Evolutionary conservation across 2,888 invertebrate species (phyloP), one percentile per base, ranked within the genome.

Genomic region (Tethea ocularis): DNA sequence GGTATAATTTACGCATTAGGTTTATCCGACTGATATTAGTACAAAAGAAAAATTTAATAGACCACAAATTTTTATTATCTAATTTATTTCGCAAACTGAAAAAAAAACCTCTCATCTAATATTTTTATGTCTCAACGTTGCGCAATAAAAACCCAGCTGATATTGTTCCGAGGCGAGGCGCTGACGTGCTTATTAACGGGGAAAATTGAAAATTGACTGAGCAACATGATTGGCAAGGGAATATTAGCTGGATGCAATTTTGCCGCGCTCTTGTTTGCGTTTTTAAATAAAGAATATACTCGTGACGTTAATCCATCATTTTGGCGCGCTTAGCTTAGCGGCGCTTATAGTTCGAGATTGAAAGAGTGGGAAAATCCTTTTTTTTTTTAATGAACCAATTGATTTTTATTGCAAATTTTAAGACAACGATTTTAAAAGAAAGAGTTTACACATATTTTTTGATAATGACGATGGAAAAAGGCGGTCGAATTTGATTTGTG

Each of bases 171-270:
- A 80, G 78, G 82, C 83, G 83, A 73, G 74, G 72, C 67, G 80
- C 72, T 89, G 92, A 89, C 91, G 87, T 83, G 84, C 89, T 91
- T 92, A 92, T 93, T 92, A 92, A 84, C 75, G 78, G 86, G 81
- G 88, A 83, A 91, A 91, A 91, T 91, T 91, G 91, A 89, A 92
- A 92, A 92, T 89, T 91, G 88, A 91, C 88, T 89, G 83, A 83
- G 80, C 77, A 80, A 80, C 84, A 85, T 92, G 92, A 92, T 92
- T 92, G 92, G 92, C 91, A 91, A 87, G 88, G 87, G 86, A 89
- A 89, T 90, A 91, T 91, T 90, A 89, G 88, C 89, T 83, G 77
- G 85, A 84, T 89, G 89, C 89, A 88, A 86, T 88, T 84, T 88
- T 83, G 76, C 84, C 79, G 74, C 77, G 74, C 67, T 77, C 73